These are phyloP conservation scores for Myrmecophaga tridactyla DNA, from an alignment of 2,113 vertebrate species.

Conservation along the genomic window DNA sequence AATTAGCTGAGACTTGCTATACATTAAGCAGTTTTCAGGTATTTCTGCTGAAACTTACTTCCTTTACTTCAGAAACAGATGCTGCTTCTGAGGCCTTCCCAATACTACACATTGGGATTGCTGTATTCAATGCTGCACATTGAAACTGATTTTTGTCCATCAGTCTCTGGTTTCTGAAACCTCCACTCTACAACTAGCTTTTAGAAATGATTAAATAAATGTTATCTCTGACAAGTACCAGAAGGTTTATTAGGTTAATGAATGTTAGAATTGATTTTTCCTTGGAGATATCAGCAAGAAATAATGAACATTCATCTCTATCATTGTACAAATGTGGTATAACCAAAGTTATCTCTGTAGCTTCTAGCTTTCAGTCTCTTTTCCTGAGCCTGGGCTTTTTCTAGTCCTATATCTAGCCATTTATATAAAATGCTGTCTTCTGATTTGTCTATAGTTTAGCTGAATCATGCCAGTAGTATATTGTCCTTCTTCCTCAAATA, in stretches of 20 bases:
- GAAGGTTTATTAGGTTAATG: not conserved
- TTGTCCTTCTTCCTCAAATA: not conserved
- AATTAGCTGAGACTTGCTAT: not conserved
- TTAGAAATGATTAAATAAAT: not conserved
- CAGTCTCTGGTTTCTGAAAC: no score
- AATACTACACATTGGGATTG: no score
- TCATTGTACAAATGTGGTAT: not conserved
- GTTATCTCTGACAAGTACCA: not conserved
- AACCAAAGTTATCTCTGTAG: not conserved
- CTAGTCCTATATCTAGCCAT: not conserved
- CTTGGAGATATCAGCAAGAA: not conserved
- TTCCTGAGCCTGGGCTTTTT: not conserved
- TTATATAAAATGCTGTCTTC: not conserved
- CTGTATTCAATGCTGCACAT: no score
- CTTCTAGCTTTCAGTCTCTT: not conserved
- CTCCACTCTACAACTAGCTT: not conserved
- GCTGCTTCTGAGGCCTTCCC: not conserved
- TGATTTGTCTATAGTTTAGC: not conserved
- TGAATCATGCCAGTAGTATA: not conserved
- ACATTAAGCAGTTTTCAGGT: not conserved
- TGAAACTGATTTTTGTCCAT: no score
- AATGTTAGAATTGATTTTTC: not conserved
- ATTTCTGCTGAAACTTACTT: not conserved
- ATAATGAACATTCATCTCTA: not conserved
- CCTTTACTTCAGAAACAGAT: not conserved